phyloP scores from a whole-genome alignment of 37 sponge, comb jelly and placozoan genomes.

The Mnemiopsis leidyi region DNA sequence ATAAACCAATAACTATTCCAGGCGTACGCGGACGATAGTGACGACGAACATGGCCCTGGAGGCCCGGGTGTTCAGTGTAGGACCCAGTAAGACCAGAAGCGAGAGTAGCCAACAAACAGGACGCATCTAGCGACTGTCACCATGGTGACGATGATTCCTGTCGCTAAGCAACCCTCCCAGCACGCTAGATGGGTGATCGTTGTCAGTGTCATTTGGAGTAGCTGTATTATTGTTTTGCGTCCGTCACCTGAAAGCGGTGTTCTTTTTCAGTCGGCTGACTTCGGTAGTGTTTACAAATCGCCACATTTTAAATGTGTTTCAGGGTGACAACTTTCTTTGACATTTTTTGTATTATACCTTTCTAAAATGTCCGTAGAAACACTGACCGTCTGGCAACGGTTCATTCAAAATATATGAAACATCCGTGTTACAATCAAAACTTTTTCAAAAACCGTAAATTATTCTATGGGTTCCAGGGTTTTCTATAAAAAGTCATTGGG shows the following conservation, averaged over 20 bases:
- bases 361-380: not conserved
- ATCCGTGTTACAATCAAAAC: not conserved
- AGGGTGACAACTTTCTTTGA: not conserved
- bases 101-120: constrained; percentile 1
- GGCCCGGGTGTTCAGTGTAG: constrained; percentile 6
- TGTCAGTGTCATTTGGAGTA: not conserved
- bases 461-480: not conserved
- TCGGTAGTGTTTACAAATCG: not conserved
- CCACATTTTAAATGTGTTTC: not conserved
- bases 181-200: too few species aligned
- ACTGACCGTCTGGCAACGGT: not conserved
- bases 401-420: not conserved
- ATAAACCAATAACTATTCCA: not conserved
- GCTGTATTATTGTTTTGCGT: too few species aligned
- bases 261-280: not conserved
- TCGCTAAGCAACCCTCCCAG: too few species aligned
- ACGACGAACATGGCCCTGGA: constrained; percentile 1
- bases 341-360: constrained; percentile 7
- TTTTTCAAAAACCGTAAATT: not conserved
- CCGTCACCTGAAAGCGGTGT: not conserved
- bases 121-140: not conserved
- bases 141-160: not conserved
- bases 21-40: constrained; percentile 47
- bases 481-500: too few species aligned
- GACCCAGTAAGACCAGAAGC: not conserved